Conservation (phyloP, 2,797 vertebrate genomes). For the Galaxias olidus region DNA sequence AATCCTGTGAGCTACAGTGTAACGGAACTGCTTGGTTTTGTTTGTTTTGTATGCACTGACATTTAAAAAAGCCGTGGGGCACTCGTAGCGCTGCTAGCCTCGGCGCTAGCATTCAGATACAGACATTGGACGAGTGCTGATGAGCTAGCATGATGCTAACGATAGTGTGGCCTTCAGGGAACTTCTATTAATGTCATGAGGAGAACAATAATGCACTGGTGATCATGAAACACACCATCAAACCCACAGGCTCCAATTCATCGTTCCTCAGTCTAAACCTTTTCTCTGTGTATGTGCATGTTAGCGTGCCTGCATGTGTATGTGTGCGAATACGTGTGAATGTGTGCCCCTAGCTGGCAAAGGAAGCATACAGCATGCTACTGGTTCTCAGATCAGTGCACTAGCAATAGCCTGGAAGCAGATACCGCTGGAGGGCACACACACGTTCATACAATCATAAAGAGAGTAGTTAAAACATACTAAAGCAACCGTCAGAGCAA, state of each 20-base stretch:
- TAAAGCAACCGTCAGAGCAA: too few species aligned
- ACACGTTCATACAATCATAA: too few species aligned
- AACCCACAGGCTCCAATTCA: slow-evolving; percentile 6
- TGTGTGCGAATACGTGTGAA: background rate
- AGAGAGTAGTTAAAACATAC: too few species aligned
- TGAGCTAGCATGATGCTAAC: slow-evolving; percentile 41
- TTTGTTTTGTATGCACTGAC: slow-evolving; percentile 39
- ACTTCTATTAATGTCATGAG: slow-evolving; percentile 29
- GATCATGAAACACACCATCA: slow-evolving; percentile 16
- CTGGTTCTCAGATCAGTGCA: slow-evolving; percentile 12
- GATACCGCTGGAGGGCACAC: too few species aligned
- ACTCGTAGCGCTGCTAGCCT: slow-evolving; percentile 29
- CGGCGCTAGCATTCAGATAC: slow-evolving; percentile 43
- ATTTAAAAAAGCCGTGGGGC: slow-evolving; percentile 55
- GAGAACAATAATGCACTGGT: slow-evolving; percentile 16
- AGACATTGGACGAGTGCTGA: slow-evolving; percentile 11
- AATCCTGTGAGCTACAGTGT: background rate
- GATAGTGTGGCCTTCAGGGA: slow-evolving; percentile 45
- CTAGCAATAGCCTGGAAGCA: background rate
- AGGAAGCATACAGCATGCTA: slow-evolving; percentile 1
- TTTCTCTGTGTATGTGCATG: slow-evolving; percentile 4
- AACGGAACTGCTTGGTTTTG: slow-evolving; percentile 24
- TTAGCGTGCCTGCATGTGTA: background rate
- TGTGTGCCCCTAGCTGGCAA: background rate
- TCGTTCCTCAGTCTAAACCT: background rate